Evolutionary conservation across 2,888 invertebrate species (phyloP).

Genomic region (Euzetes globulus): DNA sequence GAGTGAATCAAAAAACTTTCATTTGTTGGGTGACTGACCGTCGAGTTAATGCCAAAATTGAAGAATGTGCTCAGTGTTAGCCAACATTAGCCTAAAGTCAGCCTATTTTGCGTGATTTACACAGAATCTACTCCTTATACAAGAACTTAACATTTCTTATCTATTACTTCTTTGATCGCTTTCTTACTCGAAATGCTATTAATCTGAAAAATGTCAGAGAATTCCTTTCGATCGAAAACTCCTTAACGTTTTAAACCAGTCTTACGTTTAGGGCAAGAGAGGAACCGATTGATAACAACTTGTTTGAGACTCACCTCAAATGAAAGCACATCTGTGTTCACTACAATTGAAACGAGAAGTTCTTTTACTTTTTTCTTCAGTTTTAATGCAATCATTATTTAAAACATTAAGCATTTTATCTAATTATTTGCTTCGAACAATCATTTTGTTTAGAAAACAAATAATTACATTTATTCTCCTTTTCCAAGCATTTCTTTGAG

Average conservation of each 20-base stretch:
- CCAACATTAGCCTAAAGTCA: not conserved
- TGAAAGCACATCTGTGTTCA: not conserved
- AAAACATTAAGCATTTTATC: no score
- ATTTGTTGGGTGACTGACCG: conserved; percentile 3
- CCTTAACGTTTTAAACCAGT: not conserved
- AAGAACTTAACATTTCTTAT: no score
- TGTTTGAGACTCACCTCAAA: not conserved
- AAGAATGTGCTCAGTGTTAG: not conserved
- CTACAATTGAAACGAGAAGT: not conserved
- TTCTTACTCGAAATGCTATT: no score
- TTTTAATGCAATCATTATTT: no score
- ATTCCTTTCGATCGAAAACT: no score
- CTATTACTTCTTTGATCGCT: no score
- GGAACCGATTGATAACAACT: not conserved
- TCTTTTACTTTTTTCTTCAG: not conserved
- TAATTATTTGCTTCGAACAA: no score
- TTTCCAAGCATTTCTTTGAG: no score
- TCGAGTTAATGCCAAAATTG: not conserved
- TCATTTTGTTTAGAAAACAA: no score
- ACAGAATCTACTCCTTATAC: not conserved
- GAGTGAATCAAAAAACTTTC: not conserved
- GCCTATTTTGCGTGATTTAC: not conserved
- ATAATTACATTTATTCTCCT: no score
- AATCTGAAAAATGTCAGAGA: no score
- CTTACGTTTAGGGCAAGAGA: not conserved